Evolutionary conservation across 2,888 invertebrate species (phyloP).

Genomic region (Cheilosia urbana): DNA sequence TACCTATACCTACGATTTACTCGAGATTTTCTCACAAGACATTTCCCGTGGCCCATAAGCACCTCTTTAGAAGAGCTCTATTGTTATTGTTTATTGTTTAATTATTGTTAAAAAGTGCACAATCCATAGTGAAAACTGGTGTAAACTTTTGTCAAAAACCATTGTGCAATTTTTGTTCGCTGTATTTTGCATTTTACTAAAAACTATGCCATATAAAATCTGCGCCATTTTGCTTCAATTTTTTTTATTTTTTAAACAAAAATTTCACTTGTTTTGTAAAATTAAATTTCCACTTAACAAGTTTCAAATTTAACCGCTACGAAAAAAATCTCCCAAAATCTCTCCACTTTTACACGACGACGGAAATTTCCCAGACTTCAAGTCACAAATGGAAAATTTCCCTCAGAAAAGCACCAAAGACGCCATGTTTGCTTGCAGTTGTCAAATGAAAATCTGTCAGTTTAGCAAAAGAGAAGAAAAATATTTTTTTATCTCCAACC

Average conservation of each 20-base stretch:
- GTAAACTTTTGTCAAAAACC: too few species aligned
- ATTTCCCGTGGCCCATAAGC: too few species aligned
- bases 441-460: slow-evolving; percentile 74
- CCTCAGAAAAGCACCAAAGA: slow-evolving; percentile 46
- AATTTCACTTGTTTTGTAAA: background rate
- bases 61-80: too few species aligned
- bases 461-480: slow-evolving; percentile 63
- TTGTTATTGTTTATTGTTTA: too few species aligned
- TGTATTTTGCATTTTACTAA: too few species aligned
- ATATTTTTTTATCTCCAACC: slow-evolving; percentile 54
- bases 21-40: too few species aligned
- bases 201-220: too few species aligned
- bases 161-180: too few species aligned
- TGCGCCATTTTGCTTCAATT: too few species aligned
- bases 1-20: too few species aligned
- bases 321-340: slow-evolving; percentile 11
- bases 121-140: too few species aligned
- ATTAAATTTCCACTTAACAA: background rate
- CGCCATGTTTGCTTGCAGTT: slow-evolving; percentile 70
- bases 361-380: slow-evolving; percentile 39
- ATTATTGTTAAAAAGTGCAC: too few species aligned
- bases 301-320: slow-evolving; percentile 33
- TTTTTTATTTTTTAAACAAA: background rate
- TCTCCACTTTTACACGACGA: slow-evolving; percentile 44
- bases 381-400: slow-evolving; percentile 60